Base-by-base conservation (phyloP, 2,113 vertebrate genomes). In the Junco hyemalis region DNA sequence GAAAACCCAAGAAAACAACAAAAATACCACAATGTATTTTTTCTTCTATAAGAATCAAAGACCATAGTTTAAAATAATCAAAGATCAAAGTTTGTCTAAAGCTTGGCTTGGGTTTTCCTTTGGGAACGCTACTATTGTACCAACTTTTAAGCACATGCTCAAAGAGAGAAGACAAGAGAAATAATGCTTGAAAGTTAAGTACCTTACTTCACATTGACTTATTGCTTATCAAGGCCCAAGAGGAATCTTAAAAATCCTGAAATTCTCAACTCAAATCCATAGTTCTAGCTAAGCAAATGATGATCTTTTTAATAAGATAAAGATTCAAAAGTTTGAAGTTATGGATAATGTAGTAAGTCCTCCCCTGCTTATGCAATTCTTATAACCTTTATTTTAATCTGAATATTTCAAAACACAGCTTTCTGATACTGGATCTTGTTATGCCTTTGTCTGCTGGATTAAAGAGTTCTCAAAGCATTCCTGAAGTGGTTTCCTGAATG, bases 381-480 rank as follows among this genome's bases (percentile, higher is more conserved):
- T 57, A 65, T 33, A 53, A 23, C 31, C 56, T 47, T 95, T 78
- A 23, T 72, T 92, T 65, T 84, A 93, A 92, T 81, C 57, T 78
- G 72, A 74, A 63, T 90, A 80, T 90, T 94, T 96, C 64, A 91
- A 92, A 96, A 92, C 53, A 81, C 56, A 72, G 60, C 68, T 84
- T 83, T 90, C 60, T 93, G 88, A 83, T 84, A 86, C 86, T 88
- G 91, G 91, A 92, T 93, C 89, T 92, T 92, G 77, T 95, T 95
- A 92, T 81, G 89, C 91, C 69, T 96, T 96, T 96, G 91, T 95
- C 91, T 93, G 81, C 48, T 89, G 94, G 92, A 95, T 95, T 91
- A 96, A 92, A 92, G 93, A 42, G 81, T 91, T 91, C 95, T 95
- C 91, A 95, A 92, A 95, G 93, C 94, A 97, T 95, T 97, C 83